Conservation (phyloP, 2,113 vertebrate species). For the Bambusicola thoracicus region DNA sequence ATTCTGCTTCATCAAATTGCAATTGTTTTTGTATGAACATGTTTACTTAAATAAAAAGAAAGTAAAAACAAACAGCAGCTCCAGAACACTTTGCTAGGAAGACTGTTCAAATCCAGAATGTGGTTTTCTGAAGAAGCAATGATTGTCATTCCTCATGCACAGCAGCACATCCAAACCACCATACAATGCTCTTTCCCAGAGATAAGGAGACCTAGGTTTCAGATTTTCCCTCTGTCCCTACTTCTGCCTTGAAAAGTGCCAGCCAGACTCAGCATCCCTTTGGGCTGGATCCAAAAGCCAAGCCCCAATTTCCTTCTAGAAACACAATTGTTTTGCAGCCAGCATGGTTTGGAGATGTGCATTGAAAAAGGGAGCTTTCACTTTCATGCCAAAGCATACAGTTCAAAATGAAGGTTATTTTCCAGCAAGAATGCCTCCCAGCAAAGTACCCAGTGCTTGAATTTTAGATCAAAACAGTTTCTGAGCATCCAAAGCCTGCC, state of each 20-base stretch:
- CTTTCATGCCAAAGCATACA: not conserved
- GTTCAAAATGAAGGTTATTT: conserved; percentile 1
- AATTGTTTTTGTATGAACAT: not conserved
- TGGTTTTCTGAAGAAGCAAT: not conserved
- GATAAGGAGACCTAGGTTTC: not conserved
- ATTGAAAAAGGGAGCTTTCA: not conserved
- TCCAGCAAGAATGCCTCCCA: conserved; percentile 27
- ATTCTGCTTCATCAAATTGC: not conserved
- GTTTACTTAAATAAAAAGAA: not conserved
- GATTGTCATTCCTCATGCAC: not conserved
- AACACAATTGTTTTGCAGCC: not conserved
- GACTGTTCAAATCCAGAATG: not conserved
- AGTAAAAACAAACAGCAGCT: not conserved
- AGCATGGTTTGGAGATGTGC: not conserved
- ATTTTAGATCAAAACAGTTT: conserved; percentile 47
- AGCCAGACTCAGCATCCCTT: not conserved
- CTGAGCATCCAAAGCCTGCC: conserved; percentile 10
- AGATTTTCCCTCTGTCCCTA: not conserved
- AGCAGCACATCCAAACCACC: not conserved
- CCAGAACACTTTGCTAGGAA: not conserved
- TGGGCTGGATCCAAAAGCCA: not conserved
- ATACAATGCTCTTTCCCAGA: not conserved
- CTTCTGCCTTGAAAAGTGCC: not conserved
- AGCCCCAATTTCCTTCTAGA: not conserved
- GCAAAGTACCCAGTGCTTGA: not conserved